Base-by-base conservation (phyloP, 2,888 invertebrate genomes). In the Schizaphis graminum region DNA sequence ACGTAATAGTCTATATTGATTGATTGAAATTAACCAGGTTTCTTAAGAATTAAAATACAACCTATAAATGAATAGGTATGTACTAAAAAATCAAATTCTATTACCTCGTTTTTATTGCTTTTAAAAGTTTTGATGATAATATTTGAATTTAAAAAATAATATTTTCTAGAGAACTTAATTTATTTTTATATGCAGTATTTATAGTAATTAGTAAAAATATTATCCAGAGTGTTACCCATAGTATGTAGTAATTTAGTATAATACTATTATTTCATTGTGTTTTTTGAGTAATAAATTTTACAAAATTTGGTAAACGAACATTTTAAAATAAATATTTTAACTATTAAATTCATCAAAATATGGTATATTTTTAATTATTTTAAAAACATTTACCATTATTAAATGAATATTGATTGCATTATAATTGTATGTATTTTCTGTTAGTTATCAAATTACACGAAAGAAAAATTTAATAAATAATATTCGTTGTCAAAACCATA, bases 391-490 rank as follows among this genome's bases (percentile, higher is more conserved):
- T 41, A 26, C 28, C 26, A 44, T 44, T 7, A 44, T 77, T 77
- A 24, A 91, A 91, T 56, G 13, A 91, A n/a, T 91, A 84, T 57
- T 13, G 56, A 91, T 85, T 85, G 41, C 16, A 28, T 77, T 41
- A 53, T 91, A 84, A 44, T 53, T 84, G 3, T 56, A 84, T 84
- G 28, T 56, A 56, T 85, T 56, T 61, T 61, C 89, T 44, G 13
- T 13, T 84, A 3, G 24, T 35, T 5, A 85, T 44, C 57, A 91
- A 57, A 91, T 61, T 61, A 21, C 35, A 47, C 8, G 3, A 49
- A 87, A 24, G 49, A 67, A 47, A 49, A 92, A 92, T 53, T 57
- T 28, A 92, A 67, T 88, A 67, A 92, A 67, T 67, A 67, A 87
- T 87, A 41, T 67, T 35, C 0, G 16, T 61, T 87, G 49, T 87